A percentile compares a stretch with the other conserved stretches of the same genome.
Conservation (phyloP, 1,140 invertebrate genomes). For the Sesamia nonagrioides region DNA sequence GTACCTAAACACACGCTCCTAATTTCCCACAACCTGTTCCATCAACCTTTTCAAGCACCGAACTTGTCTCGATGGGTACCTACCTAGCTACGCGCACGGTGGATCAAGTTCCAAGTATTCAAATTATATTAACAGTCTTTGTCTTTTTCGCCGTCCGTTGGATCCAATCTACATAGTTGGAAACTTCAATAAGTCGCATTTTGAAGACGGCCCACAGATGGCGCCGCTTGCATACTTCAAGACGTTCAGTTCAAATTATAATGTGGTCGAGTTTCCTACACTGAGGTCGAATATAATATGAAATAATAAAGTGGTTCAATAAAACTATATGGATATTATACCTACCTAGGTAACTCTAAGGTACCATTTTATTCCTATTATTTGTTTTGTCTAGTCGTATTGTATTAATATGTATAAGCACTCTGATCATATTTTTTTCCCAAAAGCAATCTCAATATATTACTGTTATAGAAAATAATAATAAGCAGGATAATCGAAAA, state of each 20-base stretch:
- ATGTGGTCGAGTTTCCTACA: neutral
- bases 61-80: neutral
- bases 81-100: neutral
- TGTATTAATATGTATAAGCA: too few species aligned
- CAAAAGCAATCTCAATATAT: too few species aligned
- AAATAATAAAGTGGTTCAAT: too few species aligned
- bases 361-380: too few species aligned
- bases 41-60: conserved; percentile 1
- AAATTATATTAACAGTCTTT: conserved; percentile 46
- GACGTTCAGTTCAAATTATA: neutral
- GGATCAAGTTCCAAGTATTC: conserved; percentile 40
- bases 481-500: too few species aligned
- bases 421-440: too few species aligned
- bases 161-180: conserved; percentile 50
- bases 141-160: conserved; percentile 36
- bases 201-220: conserved; percentile 35
- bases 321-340: too few species aligned
- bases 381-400: too few species aligned
- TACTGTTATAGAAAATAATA: too few species aligned
- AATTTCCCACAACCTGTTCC: neutral
- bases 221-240: conserved; percentile 20
- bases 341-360: too few species aligned
- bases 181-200: conserved; percentile 46
- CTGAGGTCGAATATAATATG: neutral
- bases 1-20: neutral